Evolutionary conservation across 2,888 invertebrate genomes (phyloP), one percentile per base, ranked within the genome.

Genomic region (Pollenia angustigena): DNA sequence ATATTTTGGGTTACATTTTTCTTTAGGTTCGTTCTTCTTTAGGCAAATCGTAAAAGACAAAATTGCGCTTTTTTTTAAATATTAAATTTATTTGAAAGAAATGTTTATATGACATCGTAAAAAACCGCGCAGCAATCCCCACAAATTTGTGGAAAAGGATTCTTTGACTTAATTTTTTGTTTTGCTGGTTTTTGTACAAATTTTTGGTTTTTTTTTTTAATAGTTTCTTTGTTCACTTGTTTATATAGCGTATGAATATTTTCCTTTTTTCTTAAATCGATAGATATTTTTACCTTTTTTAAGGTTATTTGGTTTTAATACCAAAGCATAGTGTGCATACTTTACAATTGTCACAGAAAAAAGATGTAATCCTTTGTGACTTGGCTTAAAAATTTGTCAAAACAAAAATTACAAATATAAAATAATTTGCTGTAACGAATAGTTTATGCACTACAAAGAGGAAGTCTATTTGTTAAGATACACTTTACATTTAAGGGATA

Each of bases 61-160:
- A 69, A 12, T 11, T 44, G 16, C 44, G n/a, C 48, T 58, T 79
- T 40, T 18, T 72, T 64, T 40, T 23, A 44, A 72, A 66, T 44
- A 6, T 52, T 69, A 52, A 75, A 76, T 52, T 66, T 58, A 44
- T 58, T 58, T 50, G 4, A 44, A 52, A 71, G 11, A 56, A 56
- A 46, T 50, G 44, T 58, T 83, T 69, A 48, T 71, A 44, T 83
- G 64, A 9, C n/a, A 60, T 72, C 12, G 40, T 46, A 58, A 66
- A 79, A 79, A 52, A 52, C 58, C 66, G 48, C 72, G 46, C 52
- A 18, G 46, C 52, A 18, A 68, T 74, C 46, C 50, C 52, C 66
- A 72, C 52, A 23, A 84, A 79, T 32, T 84, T 84, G 66, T 68
- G 58, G 54, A 16, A 75, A 60, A 75, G 23, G 16, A 50, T 50